Percentiles rank a stretch among this genome's conserved stretches.
phyloP scores from a whole-genome alignment of 2,113 vertebrate genomes.

The Leptodactylus fuscus region DNA sequence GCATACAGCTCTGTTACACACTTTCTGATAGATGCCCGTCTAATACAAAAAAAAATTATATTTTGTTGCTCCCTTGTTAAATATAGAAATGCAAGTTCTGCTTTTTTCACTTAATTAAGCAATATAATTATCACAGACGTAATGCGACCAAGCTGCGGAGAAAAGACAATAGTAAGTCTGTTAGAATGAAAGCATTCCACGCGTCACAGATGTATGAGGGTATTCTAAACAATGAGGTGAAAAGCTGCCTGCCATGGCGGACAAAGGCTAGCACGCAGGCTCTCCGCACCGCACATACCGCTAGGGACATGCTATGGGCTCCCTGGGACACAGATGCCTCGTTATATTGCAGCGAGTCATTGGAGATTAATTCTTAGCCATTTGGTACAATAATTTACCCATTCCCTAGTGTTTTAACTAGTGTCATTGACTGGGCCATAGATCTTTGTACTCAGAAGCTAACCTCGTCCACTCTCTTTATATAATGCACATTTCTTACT shows the following conservation, averaged over 20 bases:
- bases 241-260: conserved; percentile 80
- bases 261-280: conserved; percentile 81
- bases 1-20: not conserved
- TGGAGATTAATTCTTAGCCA: conserved; percentile 85
- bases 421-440: conserved; percentile 68
- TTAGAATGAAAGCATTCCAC: conserved; percentile 85
- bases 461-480: conserved; percentile 68
- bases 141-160: conserved; percentile 79
- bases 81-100: conserved; percentile 67
- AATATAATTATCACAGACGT: conserved; percentile 85
- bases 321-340: conserved; percentile 84
- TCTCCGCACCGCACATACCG: conserved; percentile 79
- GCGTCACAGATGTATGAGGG: conserved; percentile 86
- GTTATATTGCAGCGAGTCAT: conserved; percentile 83
- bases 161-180: conserved; percentile 87
- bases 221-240: conserved; percentile 83
- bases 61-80: not conserved
- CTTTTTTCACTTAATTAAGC: conserved; percentile 82
- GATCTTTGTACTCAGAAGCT: conserved; percentile 73
- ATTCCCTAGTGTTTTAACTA: conserved; percentile 80
- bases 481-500: not conserved
- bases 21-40: not conserved
- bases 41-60: not conserved
- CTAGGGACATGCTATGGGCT: conserved; percentile 79
- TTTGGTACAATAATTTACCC: conserved; percentile 85